These are phyloP conservation scores for Rostratula benghalensis DNA, from an alignment of 2,113 vertebrate species.

Conservation along the genomic window DNA sequence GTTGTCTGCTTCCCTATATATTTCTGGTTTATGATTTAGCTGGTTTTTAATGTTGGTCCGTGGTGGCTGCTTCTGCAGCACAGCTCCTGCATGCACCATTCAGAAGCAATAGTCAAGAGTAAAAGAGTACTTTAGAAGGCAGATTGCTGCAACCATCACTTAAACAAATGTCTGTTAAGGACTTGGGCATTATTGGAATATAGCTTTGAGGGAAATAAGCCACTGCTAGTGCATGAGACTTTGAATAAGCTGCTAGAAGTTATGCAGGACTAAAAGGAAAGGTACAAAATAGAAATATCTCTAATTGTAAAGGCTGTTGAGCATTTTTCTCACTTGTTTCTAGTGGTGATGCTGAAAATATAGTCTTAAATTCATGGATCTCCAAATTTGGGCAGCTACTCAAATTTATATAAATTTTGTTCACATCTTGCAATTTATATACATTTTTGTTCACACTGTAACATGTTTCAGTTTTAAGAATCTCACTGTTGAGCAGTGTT, in stretches of 20 bases:
- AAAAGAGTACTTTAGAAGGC: not conserved
- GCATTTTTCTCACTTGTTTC: not conserved
- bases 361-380: not conserved
- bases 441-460: not conserved
- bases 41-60: not conserved
- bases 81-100: not conserved
- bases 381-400: not conserved
- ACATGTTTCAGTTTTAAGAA: not conserved
- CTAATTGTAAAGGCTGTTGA: not conserved
- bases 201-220: not conserved
- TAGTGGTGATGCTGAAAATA: not conserved
- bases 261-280: not conserved
- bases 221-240: not conserved
- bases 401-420: not conserved
- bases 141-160: not conserved
- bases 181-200: not conserved
- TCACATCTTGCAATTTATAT: not conserved
- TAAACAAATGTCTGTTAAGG: not conserved
- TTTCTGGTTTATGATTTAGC: not conserved
- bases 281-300: not conserved
- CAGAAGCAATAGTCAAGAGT: not conserved
- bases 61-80: not conserved
- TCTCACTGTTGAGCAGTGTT: not conserved
- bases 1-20: not conserved
- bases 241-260: not conserved